Base-by-base conservation (phyloP, 2,888 invertebrate genomes). In the Papilio elwesi region DNA sequence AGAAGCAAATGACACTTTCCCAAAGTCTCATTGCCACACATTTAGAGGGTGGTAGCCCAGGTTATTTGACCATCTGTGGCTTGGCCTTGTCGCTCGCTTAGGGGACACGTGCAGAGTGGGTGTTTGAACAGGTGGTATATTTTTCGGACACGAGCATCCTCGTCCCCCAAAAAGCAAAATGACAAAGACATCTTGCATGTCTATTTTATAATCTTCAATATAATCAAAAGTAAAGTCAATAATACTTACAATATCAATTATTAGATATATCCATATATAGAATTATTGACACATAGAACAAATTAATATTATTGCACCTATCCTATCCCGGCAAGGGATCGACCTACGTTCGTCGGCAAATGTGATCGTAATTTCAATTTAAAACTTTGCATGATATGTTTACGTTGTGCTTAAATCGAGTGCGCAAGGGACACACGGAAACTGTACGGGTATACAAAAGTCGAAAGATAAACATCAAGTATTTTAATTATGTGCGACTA, bases 361-460 rank as follows among this genome's bases (percentile, higher is more conserved):
- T 63, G 67, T 49, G 68, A 73, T 68, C 73, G 86, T 87, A 86
- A 88, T 87, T 87, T 84, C 83, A 87, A 89, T 87, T 87, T 86
- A 84, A 86, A 88, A 89, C 84, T 87, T 88, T 78, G n/a, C 74
- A 76, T 76, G 82, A 81, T 82, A 82, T 85, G 83, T 85, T 84
- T 83, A 82, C 78, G 79, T 83, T 83, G 74, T 75, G 76, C 76
- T 76, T 67, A 80, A 82, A 84, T 80, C 73, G 71, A 65, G 74
- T 75, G 71, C 68, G 75, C 70, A 77, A 79, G 80, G 78, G 79
- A 79, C 71, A 80, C 75, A 78, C 76, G 76, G 78, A 78, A 68
- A 71, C 47, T 69, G 65, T 59, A 15, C 59, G 62, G 53, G 47
- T 70, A 51, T 53, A 67, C 67, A 63, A 59, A 74, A 70, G 48